Base-by-base conservation (phyloP, 2,797 vertebrate genomes). In the Synaphobranchus kaupii region DNA sequence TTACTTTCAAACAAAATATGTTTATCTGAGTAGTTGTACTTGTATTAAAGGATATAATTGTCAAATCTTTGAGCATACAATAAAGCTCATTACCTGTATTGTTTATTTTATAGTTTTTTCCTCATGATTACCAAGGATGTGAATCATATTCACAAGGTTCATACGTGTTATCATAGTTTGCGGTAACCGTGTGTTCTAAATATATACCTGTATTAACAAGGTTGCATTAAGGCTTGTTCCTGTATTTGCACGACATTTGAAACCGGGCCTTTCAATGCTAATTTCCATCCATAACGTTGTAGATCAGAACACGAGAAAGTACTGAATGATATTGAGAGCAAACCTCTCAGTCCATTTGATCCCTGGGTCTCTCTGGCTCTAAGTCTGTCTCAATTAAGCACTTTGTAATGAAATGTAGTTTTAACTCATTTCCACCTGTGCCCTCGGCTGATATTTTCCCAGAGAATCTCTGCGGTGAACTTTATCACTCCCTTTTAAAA, bases 391-490 rank as follows among this genome's bases (percentile, higher is more conserved):
- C 31, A 78, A 47, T 31, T 31, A 73, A 31, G 28, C 12, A 15
- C 28, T 17, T 73, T 73, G 31, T 73, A 34, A 15, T 54, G 20
- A 63, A 25, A 63, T 63, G 60, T 3, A 63, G n/a, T 68, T 68
- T 68, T 68, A 68, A 68, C n/a, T 68, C 63, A 68, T 68, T 47
- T 48, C 44, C 54, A 83, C 54, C 48, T 83, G 82, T 83, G 81
- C 39, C 71, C 44, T 50, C 81, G 9, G 73, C 73, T 78, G 73
- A 78, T 47, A 78, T 76, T 76, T 1, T 39, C 71, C 17, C 12
- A 76, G 17, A 17, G 13, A 68, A 8, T 31, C 68, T 34, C 66
- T 71, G 6, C 31, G 1, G 66, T 71, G 28, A 78, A 78, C 34
- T 17, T 44, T 78, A 39, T 78, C 15, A 13, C 28, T 15, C 34